Conservation (phyloP, 2,888 invertebrate genomes). For the Idaea dimidiata region DNA sequence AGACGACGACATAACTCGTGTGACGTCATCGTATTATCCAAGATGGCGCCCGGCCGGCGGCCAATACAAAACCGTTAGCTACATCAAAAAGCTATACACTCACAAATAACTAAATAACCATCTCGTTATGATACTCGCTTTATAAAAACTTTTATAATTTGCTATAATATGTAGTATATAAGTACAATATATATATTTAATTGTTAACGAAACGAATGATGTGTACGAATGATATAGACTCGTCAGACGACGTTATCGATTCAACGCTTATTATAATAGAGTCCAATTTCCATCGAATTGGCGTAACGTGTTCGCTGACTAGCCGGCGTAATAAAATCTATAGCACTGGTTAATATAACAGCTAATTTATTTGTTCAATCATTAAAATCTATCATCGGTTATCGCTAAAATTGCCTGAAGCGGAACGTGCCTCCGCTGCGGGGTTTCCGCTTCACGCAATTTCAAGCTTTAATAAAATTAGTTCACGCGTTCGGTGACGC, state of each 20-base stretch:
- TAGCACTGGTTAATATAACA: conserved; percentile 27
- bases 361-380: conserved; percentile 18
- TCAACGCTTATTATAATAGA: conserved; percentile 27
- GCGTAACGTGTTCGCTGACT: conserved; percentile 37
- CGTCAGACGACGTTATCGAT: conserved; percentile 31
- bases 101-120: conserved; percentile 65
- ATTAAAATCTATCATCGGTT: conserved; percentile 16
- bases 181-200: conserved; percentile 40
- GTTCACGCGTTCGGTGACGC: neutral
- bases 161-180: conserved; percentile 34
- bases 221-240: conserved; percentile 71
- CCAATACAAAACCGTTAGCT: conserved; percentile 56
- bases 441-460: too few species aligned
- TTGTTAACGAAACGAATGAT: conserved; percentile 64
- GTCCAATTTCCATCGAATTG: conserved; percentile 27
- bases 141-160: conserved; percentile 47
- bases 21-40: conserved; percentile 25
- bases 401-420: conserved; percentile 1
- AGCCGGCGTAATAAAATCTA: conserved; percentile 39
- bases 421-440: neutral
- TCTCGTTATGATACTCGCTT: conserved; percentile 40
- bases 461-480: too few species aligned
- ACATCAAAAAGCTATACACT: conserved; percentile 67
- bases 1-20: conserved; percentile 27
- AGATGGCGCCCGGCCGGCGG: conserved; percentile 39